Conservation (phyloP, 2,888 invertebrate genomes). For the Syritta pipiens region DNA sequence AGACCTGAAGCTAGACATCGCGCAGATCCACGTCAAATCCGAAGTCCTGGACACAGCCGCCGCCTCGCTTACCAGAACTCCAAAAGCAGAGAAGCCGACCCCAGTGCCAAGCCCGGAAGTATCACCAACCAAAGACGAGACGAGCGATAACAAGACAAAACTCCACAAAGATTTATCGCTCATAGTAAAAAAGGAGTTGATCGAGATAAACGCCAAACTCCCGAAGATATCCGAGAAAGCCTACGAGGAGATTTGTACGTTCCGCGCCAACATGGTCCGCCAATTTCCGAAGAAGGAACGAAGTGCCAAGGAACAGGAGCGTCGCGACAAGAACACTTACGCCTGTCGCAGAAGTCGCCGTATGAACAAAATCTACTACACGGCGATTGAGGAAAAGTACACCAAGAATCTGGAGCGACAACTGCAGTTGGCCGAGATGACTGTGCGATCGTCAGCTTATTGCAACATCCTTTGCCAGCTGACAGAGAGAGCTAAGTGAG, state of each 20-base stretch:
- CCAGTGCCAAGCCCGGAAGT: too few species aligned
- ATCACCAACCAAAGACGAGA: neutral
- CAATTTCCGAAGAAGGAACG: slow-evolving; percentile 76
- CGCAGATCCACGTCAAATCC: too few species aligned
- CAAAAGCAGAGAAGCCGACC: too few species aligned
- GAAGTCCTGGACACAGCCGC: too few species aligned
- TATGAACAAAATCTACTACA: slow-evolving; percentile 75
- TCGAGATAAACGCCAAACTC: slow-evolving; percentile 18
- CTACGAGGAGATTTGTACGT: slow-evolving; percentile 45
- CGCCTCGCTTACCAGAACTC: too few species aligned
- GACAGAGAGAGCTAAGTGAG: neutral
- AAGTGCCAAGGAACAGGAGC: slow-evolving; percentile 75
- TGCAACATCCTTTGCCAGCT: slow-evolving; percentile 72
- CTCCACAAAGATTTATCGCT: neutral
- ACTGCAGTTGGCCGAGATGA: slow-evolving; percentile 71
- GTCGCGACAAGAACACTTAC: slow-evolving; percentile 76
- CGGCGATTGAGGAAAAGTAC: slow-evolving; percentile 75
- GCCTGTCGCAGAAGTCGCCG: slow-evolving; percentile 77
- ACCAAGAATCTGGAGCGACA: slow-evolving; percentile 72
- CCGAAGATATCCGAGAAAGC: slow-evolving; percentile 23
- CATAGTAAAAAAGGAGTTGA: slow-evolving; percentile 30
- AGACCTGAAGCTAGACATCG: too few species aligned
- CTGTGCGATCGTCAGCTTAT: slow-evolving; percentile 72
- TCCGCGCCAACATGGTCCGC: slow-evolving; percentile 76
- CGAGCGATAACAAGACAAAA: neutral